A percentile compares a stretch with the other conserved stretches of the same genome.
These are phyloP conservation scores for Stercorarius parasiticus DNA, from an alignment of 2,113 vertebrate genomes.

Conservation along the genomic window DNA sequence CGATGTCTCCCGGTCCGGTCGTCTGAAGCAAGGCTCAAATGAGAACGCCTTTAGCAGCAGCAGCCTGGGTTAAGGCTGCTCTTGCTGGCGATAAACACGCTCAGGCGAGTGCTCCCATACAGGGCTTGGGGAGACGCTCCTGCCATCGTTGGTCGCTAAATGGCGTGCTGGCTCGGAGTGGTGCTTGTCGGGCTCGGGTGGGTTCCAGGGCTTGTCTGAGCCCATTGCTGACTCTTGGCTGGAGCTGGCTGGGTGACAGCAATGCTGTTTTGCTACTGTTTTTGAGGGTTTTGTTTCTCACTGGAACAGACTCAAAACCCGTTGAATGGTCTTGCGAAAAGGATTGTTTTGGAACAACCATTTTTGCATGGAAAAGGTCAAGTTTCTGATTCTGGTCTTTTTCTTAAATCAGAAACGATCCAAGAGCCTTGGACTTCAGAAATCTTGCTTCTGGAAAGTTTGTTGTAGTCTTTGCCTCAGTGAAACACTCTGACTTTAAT, in stretches of 20 bases:
- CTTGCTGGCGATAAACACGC: rapidly evolving
- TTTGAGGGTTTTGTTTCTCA: background rate
- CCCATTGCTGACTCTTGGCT: background rate
- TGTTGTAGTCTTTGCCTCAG: background rate
- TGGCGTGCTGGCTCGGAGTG: rapidly evolving
- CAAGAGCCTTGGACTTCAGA: background rate
- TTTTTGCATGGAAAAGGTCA: conserved; percentile 8
- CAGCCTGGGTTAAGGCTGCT: background rate
- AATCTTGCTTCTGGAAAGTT: background rate
- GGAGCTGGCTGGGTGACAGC: background rate
- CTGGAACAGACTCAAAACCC: background rate
- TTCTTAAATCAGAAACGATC: background rate
- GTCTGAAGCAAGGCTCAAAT: background rate
- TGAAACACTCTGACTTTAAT: background rate
- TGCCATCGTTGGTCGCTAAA: background rate
- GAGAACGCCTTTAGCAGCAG: background rate
- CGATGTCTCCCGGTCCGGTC: rapidly evolving
- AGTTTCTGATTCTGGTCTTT: background rate
- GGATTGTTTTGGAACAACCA: background rate
- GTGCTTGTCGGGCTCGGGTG: background rate
- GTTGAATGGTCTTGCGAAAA: background rate
- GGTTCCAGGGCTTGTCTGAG: background rate
- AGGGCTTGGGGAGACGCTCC: background rate
- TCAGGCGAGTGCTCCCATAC: background rate
- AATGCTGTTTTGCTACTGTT: background rate